Evolutionary conservation across 2,888 invertebrate species (phyloP), one percentile per base, ranked within the genome.

Genomic region (Sympetrum striolatum): DNA sequence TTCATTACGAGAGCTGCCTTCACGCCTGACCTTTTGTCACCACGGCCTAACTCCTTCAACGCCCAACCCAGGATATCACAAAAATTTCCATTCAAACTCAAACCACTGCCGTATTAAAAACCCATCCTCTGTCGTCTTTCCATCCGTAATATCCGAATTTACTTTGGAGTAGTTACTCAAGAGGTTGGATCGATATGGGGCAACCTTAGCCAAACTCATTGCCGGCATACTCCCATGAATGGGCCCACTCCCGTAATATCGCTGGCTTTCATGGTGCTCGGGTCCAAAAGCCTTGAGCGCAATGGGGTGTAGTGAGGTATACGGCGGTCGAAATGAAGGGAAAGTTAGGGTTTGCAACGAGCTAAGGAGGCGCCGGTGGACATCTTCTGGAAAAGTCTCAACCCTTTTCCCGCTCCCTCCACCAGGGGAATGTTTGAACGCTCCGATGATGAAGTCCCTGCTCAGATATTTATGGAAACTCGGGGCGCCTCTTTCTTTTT

Each of bases 381-480:
- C 86, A 86, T 60, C 86, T 86, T 60, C 25, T 22, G 86, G 86
- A 60, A 58, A 37, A 86, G 58, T 15, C 86, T 37, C 64, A 86
- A 22, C 60, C 60, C 60, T 60, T 31, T 86, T 48, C 82, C 82
- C 35, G 14, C 25, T 58, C 37, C 86, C 64, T 12, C 80, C 60
- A 86, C 86, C 58, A 37, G 37, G 31, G 12, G 86, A 64, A 58
- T 86, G 86, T 86, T 86, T 86, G 86, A 86, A 86, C 86, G 86
- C 25, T 64, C 64, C 86, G 86, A 86, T 86, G 86, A 86, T 86
- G 86, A 86, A 86, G 86, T 60, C 60, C 86, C 86, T 86, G 86
- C 86, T 86, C 86, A 86, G 64, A 48, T 86, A 86, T 86, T 86
- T 58, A 86, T 86, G 86, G 86, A 64, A 86, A 86, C 86, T 58